A percentile compares a stretch with the other conserved stretches of the same genome.
These are phyloP conservation scores for Idaea biselata DNA, from an alignment of 2,888 invertebrate species.

Conservation along the genomic window DNA sequence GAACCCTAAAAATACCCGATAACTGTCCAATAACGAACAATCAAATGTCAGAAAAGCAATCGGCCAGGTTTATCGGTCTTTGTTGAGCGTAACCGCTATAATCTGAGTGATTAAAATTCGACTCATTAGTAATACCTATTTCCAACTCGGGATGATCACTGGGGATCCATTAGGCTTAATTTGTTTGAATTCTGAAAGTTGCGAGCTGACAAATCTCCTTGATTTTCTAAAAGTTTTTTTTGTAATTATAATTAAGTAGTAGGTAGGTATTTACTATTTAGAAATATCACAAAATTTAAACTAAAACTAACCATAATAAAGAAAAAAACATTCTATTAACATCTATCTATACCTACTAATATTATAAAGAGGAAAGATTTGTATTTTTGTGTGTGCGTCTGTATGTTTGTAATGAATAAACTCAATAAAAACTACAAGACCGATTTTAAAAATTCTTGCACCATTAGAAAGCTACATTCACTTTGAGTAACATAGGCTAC, in stretches of 20 bases:
- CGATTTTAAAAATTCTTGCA: too few relatives aligned
- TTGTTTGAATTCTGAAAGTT: slow-evolving; percentile 5
- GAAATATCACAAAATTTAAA: too few relatives aligned
- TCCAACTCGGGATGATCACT: slow-evolving; percentile 29
- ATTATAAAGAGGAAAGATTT: too few relatives aligned
- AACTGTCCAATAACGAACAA: neutral
- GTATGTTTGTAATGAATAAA: too few relatives aligned
- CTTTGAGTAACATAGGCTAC: too few relatives aligned
- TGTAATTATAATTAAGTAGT: neutral
- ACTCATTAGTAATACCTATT: slow-evolving; percentile 37
- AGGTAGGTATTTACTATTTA: too few relatives aligned
- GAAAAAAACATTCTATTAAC: too few relatives aligned
- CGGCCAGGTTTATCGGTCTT: neutral
- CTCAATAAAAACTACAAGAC: too few relatives aligned
- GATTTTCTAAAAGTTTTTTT: neutral
- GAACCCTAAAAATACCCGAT: neutral
- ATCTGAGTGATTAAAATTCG: slow-evolving; percentile 44
- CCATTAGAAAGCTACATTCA: too few relatives aligned
- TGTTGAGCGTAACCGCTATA: slow-evolving; percentile 21
- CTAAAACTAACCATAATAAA: too few relatives aligned
- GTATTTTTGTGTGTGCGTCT: too few relatives aligned
- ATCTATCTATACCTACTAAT: too few relatives aligned
- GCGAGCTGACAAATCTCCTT: neutral
- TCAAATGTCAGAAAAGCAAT: neutral
- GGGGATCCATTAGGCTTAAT: slow-evolving; percentile 20